Evolutionary conservation across 2,797 vertebrate genomes (phyloP).

Genomic region (Eulemur albifrons): DNA sequence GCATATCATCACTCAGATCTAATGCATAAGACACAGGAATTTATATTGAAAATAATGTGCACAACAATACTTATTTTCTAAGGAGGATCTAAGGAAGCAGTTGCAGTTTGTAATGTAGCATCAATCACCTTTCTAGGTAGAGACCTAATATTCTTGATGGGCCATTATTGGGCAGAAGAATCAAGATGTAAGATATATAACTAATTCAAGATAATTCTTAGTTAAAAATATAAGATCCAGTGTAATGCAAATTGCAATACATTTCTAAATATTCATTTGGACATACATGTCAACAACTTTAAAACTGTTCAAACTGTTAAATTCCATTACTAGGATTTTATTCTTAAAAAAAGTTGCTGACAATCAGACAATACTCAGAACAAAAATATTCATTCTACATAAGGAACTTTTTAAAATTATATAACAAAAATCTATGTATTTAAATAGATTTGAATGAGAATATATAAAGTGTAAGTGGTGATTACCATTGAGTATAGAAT

Average conservation of each 20-base stretch:
- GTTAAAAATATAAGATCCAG: background rate
- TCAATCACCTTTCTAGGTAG: background rate
- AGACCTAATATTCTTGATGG: background rate
- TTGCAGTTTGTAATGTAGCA: background rate
- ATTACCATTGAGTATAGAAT: background rate
- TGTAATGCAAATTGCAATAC: background rate
- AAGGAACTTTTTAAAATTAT: background rate
- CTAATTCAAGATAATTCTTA: background rate
- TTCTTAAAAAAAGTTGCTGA: background rate
- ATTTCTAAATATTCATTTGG: background rate
- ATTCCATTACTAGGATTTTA: background rate
- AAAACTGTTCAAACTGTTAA: background rate
- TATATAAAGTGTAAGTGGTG: background rate
- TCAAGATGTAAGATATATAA: background rate
- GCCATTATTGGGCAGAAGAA: background rate
- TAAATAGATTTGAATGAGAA: background rate
- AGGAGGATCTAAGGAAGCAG: background rate
- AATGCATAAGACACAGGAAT: background rate
- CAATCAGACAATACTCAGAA: background rate
- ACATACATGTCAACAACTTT: background rate
- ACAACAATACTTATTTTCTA: background rate
- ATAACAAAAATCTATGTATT: background rate
- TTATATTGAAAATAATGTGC: background rate
- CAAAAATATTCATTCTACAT: background rate
- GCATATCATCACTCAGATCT: background rate